Percentiles rank a stretch among this genome's conserved stretches.
Evolutionary conservation across 2,113 vertebrate species (phyloP).

Genomic region (Cairina moschata): DNA sequence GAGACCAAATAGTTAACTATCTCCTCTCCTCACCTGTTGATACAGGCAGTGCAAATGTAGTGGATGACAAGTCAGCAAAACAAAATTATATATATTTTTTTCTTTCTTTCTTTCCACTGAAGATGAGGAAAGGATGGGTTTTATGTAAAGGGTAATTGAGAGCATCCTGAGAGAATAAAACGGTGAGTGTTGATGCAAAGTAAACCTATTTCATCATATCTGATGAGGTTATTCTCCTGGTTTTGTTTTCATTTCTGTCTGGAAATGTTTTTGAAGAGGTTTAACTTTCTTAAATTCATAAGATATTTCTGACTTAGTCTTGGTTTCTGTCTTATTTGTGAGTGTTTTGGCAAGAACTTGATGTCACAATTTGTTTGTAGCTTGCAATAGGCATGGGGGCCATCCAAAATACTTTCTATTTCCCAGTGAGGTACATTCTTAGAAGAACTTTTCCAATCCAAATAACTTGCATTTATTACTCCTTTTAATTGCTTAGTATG

Average conservation of each 20-base stretch:
- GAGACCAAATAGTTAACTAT: not conserved
- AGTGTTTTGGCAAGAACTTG: not conserved
- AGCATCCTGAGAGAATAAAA: not conserved
- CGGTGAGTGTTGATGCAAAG: not conserved
- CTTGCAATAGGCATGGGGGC: not conserved
- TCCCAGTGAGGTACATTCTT: conserved; percentile 23
- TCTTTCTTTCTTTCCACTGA: not conserved
- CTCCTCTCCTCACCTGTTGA: not conserved
- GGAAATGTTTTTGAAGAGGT: not conserved
- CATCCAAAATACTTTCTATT: conserved; percentile 39
- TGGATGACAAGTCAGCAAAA: not conserved
- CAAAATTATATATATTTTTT: not conserved
- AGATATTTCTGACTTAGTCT: not conserved
- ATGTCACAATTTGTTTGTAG: not conserved
- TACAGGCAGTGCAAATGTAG: not conserved
- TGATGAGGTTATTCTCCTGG: not conserved
- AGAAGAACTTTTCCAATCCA: conserved; percentile 37
- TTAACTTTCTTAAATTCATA: not conserved
- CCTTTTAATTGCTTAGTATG: conserved; percentile 34
- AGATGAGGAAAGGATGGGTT: not conserved
- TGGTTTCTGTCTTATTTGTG: not conserved
- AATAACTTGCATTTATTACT: conserved; percentile 36
- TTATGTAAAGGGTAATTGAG: not conserved
- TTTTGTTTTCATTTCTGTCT: conserved; percentile 8
- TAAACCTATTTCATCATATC: not conserved